Percentiles rank a stretch among this genome's conserved stretches.
Evolutionary conservation across 2,797 vertebrate genomes (phyloP).

Genomic region (Phoebastria nigripes): DNA sequence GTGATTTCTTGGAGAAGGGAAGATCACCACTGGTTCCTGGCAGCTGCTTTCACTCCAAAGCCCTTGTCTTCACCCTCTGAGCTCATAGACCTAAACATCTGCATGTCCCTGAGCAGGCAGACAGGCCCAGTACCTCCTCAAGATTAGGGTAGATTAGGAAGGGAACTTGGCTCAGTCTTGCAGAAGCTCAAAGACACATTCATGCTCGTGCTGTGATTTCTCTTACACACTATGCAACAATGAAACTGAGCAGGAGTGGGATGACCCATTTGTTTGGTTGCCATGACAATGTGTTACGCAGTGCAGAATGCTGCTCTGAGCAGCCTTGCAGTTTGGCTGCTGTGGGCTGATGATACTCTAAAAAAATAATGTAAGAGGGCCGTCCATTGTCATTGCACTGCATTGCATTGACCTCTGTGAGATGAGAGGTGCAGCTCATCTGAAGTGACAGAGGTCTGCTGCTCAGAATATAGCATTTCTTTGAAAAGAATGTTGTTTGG

Average conservation of each 20-base stretch:
- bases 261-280: constrained; percentile 60
- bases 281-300: constrained; percentile 36
- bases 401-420: not conserved
- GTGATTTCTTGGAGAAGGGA: not conserved
- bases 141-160: not conserved
- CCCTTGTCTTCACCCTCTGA: not conserved
- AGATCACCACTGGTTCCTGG: not conserved
- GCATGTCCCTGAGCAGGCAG: not conserved
- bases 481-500: not conserved
- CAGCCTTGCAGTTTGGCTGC: not conserved
- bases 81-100: not conserved
- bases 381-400: not conserved
- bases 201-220: not conserved
- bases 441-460: not conserved
- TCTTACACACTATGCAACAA: not conserved
- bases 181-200: not conserved
- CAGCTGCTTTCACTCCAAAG: not conserved
- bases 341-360: not conserved
- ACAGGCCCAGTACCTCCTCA: not conserved
- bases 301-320: not conserved
- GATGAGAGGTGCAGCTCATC: not conserved
- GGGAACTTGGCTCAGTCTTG: not conserved
- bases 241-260: not conserved
- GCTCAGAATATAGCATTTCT: not conserved
- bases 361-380: not conserved